Evolutionary conservation across 2,797 vertebrate species (phyloP), one percentile per base, ranked within the genome.

Genomic region (Cichlasoma orientale): DNA sequence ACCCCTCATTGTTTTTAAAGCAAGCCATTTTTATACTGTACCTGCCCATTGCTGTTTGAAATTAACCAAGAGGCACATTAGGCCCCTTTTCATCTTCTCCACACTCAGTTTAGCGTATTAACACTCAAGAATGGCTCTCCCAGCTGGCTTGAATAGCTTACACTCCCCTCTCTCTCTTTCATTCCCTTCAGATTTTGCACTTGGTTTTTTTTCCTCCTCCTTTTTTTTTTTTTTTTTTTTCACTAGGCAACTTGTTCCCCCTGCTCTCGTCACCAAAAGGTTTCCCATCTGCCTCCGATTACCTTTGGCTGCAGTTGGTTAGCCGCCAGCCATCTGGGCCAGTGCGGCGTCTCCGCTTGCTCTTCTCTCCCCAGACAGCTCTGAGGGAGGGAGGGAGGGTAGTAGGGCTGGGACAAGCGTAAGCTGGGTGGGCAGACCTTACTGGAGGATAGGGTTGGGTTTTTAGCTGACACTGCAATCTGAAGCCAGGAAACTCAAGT

Each of bases 231-330:
- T 82, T 86, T 81, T 92, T 89, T 88, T 92, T 88, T 86, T 92
- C 84, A 90, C 88, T 90, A 94, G 90, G 95, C 90, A 93, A 95
- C 96, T 95, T 95, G 94, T 94, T 94, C 94, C 93, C 92, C 93
- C 72, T 93, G 90, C 93, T 95, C 93, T 93, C 93, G 92, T 95
- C 94, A 95, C 94, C 95, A 90, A 94, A 95, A 95, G 90, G 83
- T 95, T 95, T 94, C 93, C 95, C 97, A 97, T 97, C 96, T 98
- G 97, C 95, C 97, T 96, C 95, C 95, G 93, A 97, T 98, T 97
- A 97, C 94, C 95, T 95, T 97, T 96, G 95, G 94, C 94, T 96
- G 90, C 92, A 95, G 91, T 96, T 95, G 96, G 95, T 95, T 90
- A 84, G 81, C 84, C 53, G 93, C 95, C 95, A 95, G 94, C 91